These are phyloP conservation scores for Axis porcinus DNA, from an alignment of 2,113 vertebrate species.

Conservation along the genomic window DNA sequence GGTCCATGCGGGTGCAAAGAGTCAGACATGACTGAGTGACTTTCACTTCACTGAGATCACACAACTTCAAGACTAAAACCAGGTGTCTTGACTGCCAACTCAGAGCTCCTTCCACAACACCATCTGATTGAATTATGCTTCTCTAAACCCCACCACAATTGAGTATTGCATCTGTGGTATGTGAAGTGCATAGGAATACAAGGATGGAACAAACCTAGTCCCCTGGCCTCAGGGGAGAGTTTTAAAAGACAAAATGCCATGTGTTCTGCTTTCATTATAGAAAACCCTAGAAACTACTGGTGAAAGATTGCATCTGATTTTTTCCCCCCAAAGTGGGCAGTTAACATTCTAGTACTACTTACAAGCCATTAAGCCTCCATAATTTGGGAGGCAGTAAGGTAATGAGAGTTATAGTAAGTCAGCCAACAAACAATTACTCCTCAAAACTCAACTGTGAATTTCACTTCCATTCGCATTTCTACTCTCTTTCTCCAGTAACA, in stretches of 20 bases:
- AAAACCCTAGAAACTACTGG: neutral
- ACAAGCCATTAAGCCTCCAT: neutral
- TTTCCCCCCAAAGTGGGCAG: neutral
- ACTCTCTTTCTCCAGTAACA: neutral
- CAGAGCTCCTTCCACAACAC: neutral
- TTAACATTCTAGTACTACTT: neutral
- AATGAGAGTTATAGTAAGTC: neutral
- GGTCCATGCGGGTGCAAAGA: neutral
- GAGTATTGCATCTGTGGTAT: neutral
- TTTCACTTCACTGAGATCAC: neutral
- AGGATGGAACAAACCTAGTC: neutral
- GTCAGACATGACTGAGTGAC: neutral
- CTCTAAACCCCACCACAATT: neutral
- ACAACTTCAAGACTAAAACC: conserved; percentile 10
- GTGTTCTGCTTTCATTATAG: neutral
- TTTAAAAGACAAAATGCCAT: neutral
- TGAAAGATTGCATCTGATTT: neutral
- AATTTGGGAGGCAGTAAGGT: neutral
- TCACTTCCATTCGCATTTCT: neutral
- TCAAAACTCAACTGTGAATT: neutral
- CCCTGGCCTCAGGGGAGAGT: neutral
- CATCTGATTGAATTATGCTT: neutral
- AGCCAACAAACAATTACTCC: neutral
- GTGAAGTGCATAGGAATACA: neutral
- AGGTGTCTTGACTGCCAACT: neutral